Percentiles rank a stretch among this genome's conserved stretches.
These are phyloP conservation scores for Brassicogethes aeneus DNA, from an alignment of 2,888 invertebrate species.

Conservation along the genomic window DNA sequence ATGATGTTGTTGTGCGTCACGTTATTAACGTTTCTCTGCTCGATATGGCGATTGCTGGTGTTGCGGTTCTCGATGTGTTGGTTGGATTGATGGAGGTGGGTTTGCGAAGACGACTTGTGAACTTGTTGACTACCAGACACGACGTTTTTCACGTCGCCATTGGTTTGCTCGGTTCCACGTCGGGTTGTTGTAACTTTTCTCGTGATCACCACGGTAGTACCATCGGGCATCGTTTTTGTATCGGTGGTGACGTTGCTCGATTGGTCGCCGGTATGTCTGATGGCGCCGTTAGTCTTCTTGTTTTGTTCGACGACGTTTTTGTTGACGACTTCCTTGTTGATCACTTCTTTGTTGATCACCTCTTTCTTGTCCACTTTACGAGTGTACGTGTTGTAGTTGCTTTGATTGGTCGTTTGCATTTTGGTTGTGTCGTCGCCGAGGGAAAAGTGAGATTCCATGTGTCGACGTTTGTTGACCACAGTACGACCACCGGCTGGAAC, in stretches of 20 bases:
- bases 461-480: slow-evolving; percentile 46
- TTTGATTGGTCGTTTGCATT: slow-evolving; percentile 51
- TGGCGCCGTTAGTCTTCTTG: slow-evolving; percentile 13
- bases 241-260: slow-evolving; percentile 31
- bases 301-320: slow-evolving; percentile 6
- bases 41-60: slow-evolving; percentile 9
- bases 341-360: slow-evolving; percentile 17
- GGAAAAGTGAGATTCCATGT: slow-evolving; percentile 59
- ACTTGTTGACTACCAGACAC: slow-evolving; percentile 26
- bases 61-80: slow-evolving; percentile 19
- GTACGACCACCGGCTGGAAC: slow-evolving; percentile 41
- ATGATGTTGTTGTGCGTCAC: slow-evolving; percentile 1
- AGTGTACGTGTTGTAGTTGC: slow-evolving; percentile 43
- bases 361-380: slow-evolving; percentile 26
- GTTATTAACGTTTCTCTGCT: slow-evolving; percentile 11
- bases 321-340: slow-evolving; percentile 10
- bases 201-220: slow-evolving; percentile 45
- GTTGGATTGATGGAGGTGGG: slow-evolving; percentile 27
- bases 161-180: slow-evolving; percentile 6
- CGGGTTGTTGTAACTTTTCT: slow-evolving; percentile 39
- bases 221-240: slow-evolving; percentile 44
- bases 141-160: slow-evolving; percentile 17
- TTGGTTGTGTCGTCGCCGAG: slow-evolving; percentile 48
- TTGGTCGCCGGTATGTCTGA: slow-evolving; percentile 16
- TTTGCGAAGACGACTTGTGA: slow-evolving; percentile 34